Percentiles rank a stretch among this genome's conserved stretches.
phyloP scores from a whole-genome alignment of 2,888 invertebrate species.

The Cacoxenus indagator region DNA sequence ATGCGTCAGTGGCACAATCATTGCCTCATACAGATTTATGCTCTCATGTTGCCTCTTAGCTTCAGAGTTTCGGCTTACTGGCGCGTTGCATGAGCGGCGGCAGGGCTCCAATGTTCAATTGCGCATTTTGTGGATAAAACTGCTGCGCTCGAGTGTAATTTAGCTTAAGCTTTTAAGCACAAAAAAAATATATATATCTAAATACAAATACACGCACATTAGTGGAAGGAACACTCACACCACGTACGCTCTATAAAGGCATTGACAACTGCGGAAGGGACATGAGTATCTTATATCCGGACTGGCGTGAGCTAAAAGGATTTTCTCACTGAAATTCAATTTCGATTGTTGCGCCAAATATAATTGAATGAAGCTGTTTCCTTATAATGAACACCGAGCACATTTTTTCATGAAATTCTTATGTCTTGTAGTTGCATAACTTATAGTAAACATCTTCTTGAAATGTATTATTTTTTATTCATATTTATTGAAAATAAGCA shows the following conservation, averaged over 20 bases:
- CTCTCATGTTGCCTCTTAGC: background rate
- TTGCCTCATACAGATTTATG: background rate
- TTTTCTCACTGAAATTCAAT: slow-evolving; percentile 23
- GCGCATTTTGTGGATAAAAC: slow-evolving; percentile 52
- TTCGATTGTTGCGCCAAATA: slow-evolving; percentile 14
- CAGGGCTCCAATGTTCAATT: slow-evolving; percentile 19
- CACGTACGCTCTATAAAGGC: background rate
- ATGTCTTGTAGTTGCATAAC: no score
- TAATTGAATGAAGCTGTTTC: slow-evolving; percentile 7
- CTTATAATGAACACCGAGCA: background rate
- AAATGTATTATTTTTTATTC: background rate
- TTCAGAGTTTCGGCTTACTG: background rate
- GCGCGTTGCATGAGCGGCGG: no score
- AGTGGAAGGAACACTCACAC: slow-evolving; percentile 24
- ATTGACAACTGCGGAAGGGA: background rate
- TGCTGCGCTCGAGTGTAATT: slow-evolving; percentile 61
- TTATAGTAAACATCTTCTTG: background rate
- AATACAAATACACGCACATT: background rate
- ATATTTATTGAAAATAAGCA: background rate
- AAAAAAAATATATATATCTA: slow-evolving; percentile 9
- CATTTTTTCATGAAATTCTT: background rate
- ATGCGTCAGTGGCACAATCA: background rate
- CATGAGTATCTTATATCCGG: background rate
- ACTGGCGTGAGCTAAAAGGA: slow-evolving; percentile 48
- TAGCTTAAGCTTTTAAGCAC: slow-evolving; percentile 62